Base-by-base conservation (phyloP, 1,140 invertebrate species). In the Ostrea edulis region DNA sequence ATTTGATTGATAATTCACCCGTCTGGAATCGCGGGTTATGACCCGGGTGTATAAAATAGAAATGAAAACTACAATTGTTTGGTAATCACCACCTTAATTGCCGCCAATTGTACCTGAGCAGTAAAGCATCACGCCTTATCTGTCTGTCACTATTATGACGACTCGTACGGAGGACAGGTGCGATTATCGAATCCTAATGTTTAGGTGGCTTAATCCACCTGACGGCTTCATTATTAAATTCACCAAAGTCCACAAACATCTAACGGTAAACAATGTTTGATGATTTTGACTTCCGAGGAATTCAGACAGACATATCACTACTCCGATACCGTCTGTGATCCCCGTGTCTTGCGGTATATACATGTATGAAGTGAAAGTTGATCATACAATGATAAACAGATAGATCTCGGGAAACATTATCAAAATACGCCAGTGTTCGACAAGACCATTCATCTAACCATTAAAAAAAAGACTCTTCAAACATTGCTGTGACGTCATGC, bases 231-330 rank as follows among this genome's bases (percentile, higher is more conserved):
- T 71, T 35, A 71, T n/a, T 12, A 35, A 71, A 71, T 25, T 35
- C 68, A 71, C 3, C 35, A 44, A 71, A 71, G 68, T 71, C 22
- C 29, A 71, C n/a, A 25, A 71, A 71, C 68, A 71, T 71, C 68
- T 71, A 71, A 71, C 68, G 68, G 68, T 71, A 71, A 71, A 71
- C 68, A 71, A 71, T 25, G 68, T 71, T 71, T 71, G 68, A 71
- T 71, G 68, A 35, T 71, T 44, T 44, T 22, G 22, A 71, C 68
- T 71, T 11, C 68, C 5, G 29, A 71, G 68, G 68, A 71, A 71
- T 71, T 29, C 25, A 71, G 68, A 71, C 65, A 22, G 65, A 71
- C 68, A 25, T 71, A 71, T 71, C 68, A 25, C 68, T 71, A 25
- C 22, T 35, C 68, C 8, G 68, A 14, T 8, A 25, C 68, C 29